Base-by-base conservation (phyloP, 1,140 invertebrate genomes). In the Caenorhabditis remanei region DNA sequence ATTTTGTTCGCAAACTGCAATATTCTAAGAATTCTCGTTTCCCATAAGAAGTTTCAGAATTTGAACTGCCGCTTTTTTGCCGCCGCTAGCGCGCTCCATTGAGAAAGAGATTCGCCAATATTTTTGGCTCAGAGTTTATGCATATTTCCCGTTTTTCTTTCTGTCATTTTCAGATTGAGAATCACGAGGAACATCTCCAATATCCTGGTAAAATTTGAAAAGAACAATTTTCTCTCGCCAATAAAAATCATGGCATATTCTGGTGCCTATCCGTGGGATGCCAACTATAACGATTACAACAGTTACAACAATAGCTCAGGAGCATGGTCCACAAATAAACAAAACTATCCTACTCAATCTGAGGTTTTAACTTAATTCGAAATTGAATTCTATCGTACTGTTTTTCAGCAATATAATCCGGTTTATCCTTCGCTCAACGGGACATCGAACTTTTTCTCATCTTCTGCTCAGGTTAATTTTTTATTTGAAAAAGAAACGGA, bases 381-480 rank as follows among this genome's bases (percentile, higher is more conserved):
- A 79, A 50, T n/a, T 24, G 13, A 11, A 53, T 50, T 50, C 6
- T 11, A 79, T 48, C 11, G 41, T 4, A 32, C 8, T 50, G 7
- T 24, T 24, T 71, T 79, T 50, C 71, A 79, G 71, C 71, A 79
- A n/a, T 79, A 79, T 79, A 79, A 79, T 43, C 71, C 71, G 4
- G 43, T 50, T 43, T 79, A 79, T 24, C 71, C 71, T 14, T 50
- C 71, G 24, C n/a, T 50, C 71, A 79, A 53, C 53, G 71, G 71
- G 43, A 79, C 71, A 53, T 24, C 71, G 46, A 79, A 50, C 71
- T 79, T 79, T 79, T 79, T 50, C 71, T 79, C 71, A 79, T 79
- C 71, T 79, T 79, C 71, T 79, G 71, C 71, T 4, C 71, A 79
- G 71, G 71, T 79, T 48, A 79, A 24, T 50, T 19, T 24, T 79